A percentile compares a stretch with the other conserved stretches of the same genome.
Conservation (phyloP, 1,140 invertebrate genomes). For the Pomacea maculata region DNA sequence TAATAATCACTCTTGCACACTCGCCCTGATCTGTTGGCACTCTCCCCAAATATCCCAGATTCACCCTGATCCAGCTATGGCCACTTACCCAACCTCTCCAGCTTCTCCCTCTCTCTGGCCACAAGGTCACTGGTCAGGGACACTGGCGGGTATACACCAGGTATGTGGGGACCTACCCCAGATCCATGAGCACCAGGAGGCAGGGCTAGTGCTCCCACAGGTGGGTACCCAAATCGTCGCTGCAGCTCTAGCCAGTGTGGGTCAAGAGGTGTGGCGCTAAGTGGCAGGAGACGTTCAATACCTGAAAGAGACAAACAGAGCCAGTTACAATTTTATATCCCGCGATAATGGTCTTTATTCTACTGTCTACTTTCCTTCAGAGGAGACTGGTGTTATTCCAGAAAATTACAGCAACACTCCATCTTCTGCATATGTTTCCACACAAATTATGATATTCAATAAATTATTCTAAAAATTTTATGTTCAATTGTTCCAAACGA, state of each 20-base stretch:
- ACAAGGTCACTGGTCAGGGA: slow-evolving; percentile 72
- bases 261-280: slow-evolving; percentile 70
- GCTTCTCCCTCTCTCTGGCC: slow-evolving; percentile 85
- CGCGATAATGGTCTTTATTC: too few relatives aligned
- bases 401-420: too few relatives aligned
- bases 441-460: too few relatives aligned
- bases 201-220: slow-evolving; percentile 24
- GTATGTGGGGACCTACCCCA: slow-evolving; percentile 68
- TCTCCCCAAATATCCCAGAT: background rate
- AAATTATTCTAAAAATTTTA: too few relatives aligned
- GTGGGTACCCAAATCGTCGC: slow-evolving; percentile 70
- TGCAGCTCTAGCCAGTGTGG: slow-evolving; percentile 92
- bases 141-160: slow-evolving; percentile 70
- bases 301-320: slow-evolving; percentile 34
- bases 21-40: too few relatives aligned
- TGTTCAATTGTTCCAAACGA: too few relatives aligned
- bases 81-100: slow-evolving; percentile 69
- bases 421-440: too few relatives aligned
- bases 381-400: too few relatives aligned
- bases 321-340: too few relatives aligned
- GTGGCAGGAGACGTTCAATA: slow-evolving; percentile 52
- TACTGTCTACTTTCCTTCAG: too few relatives aligned
- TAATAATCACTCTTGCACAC: background rate
- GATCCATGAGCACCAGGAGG: slow-evolving; percentile 33
- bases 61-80: background rate